Percentiles rank a stretch among this genome's conserved stretches.
Evolutionary conservation across 2,888 invertebrate species (phyloP).

Genomic region (Tanaodytes sp.): DNA sequence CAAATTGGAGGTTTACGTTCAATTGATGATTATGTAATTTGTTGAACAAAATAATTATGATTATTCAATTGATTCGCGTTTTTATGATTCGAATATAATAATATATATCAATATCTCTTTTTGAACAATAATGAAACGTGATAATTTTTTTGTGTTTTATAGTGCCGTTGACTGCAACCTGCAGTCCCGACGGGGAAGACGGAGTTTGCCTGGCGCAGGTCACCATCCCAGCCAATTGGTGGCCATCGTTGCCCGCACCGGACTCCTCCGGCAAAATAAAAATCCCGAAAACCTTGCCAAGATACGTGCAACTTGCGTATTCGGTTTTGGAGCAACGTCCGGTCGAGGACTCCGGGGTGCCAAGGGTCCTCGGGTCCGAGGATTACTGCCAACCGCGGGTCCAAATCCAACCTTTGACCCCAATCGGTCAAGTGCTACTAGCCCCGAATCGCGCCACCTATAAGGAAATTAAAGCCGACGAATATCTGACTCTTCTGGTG

Average conservation of each 20-base stretch:
- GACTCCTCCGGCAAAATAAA: constrained; percentile 74
- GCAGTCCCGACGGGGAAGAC: constrained; percentile 93
- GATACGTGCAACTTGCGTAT: constrained; percentile 87
- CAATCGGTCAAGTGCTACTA: constrained; percentile 79
- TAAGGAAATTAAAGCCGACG: constrained; percentile 87
- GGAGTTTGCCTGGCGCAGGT: constrained; percentile 91
- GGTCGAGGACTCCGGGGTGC: constrained; percentile 52
- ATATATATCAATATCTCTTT: too few species aligned
- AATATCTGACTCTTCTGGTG: constrained; percentile 87
- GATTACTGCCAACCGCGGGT: constrained; percentile 82
- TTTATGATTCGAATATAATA: too few species aligned
- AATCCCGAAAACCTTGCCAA: constrained; percentile 79
- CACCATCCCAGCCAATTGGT: constrained; percentile 92
- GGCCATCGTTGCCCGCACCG: constrained; percentile 83
- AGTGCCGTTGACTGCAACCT: constrained; percentile 85
- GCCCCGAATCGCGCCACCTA: constrained; percentile 86
- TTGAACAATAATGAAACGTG: too few species aligned
- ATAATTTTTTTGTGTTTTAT: too few species aligned
- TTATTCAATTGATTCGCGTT: too few species aligned
- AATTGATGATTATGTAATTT: too few species aligned
- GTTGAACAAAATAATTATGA: too few species aligned
- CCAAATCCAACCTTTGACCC: constrained; percentile 78
- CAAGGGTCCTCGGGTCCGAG: constrained; percentile 49
- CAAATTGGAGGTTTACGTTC: too few species aligned
- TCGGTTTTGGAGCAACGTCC: constrained; percentile 87